Percentiles rank a stretch among this genome's conserved stretches.
phyloP scores from a whole-genome alignment of 2,888 invertebrate species.

The Macrosoma leucophasiata region DNA sequence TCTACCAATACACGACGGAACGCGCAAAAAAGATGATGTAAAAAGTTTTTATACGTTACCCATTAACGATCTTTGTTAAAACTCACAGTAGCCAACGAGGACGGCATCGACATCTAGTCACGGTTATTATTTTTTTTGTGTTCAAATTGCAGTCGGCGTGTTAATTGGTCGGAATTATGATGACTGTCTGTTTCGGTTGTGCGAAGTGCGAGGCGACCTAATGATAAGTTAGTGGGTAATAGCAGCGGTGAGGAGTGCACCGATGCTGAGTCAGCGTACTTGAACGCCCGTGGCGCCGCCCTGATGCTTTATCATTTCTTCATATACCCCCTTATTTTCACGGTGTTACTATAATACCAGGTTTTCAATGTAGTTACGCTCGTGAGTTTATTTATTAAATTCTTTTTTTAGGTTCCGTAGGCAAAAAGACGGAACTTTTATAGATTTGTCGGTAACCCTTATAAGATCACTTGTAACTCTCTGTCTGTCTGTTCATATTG shows the following conservation, averaged over 20 bases:
- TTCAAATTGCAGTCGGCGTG: conserved; percentile 57
- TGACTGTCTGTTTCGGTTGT: conserved; percentile 63
- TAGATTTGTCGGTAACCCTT: too few relatives aligned
- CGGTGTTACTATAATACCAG: too few relatives aligned
- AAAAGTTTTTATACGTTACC: conserved; percentile 22
- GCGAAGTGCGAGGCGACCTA: conserved; percentile 64
- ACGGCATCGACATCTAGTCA: conserved; percentile 57
- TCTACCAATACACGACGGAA: too few relatives aligned
- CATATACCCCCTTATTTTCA: too few relatives aligned
- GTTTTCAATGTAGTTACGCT: too few relatives aligned
- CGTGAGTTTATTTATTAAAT: too few relatives aligned
- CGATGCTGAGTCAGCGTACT: conserved; percentile 65
- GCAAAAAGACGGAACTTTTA: too few relatives aligned
- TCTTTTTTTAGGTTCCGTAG: too few relatives aligned
- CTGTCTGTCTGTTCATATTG: too few relatives aligned
- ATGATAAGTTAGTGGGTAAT: conserved; percentile 57
- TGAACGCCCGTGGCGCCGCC: conserved; percentile 58
- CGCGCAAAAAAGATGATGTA: too few relatives aligned
- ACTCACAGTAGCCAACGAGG: conserved; percentile 49
- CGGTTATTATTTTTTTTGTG: conserved; percentile 46
- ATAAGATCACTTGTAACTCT: too few relatives aligned
- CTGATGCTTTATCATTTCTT: too few relatives aligned
- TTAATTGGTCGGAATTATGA: conserved; percentile 62
- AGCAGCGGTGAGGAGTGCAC: conserved; percentile 44
- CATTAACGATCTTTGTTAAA: conserved; percentile 25